Evolutionary conservation across 2,113 vertebrate genomes (phyloP).

Genomic region (Phrynosoma blainvillii): DNA sequence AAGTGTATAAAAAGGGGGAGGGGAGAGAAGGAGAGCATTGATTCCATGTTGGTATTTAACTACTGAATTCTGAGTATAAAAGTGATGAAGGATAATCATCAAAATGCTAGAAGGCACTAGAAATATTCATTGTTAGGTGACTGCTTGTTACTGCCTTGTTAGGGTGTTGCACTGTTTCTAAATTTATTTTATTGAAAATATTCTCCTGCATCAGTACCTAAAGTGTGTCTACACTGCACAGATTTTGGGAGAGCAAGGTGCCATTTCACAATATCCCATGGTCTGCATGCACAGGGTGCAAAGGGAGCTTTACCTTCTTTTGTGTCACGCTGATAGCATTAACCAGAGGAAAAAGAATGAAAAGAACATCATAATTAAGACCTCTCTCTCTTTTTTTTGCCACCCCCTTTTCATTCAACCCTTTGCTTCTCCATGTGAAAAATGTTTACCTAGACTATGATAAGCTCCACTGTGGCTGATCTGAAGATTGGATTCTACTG

Average conservation of each 20-base stretch:
- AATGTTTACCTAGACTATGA: neutral
- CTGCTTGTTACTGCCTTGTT: constrained; percentile 32
- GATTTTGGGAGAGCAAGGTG: neutral
- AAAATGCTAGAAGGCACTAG: constrained; percentile 43
- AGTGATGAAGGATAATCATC: constrained; percentile 56
- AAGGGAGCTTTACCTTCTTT: neutral
- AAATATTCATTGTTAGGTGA: constrained; percentile 26
- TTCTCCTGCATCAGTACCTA: neutral
- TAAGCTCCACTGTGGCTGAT: neutral
- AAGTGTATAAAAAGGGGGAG: constrained; percentile 21
- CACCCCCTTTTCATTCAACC: neutral
- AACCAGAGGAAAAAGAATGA: neutral
- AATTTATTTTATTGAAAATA: constrained; percentile 36
- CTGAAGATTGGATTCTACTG: neutral
- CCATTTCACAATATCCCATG: neutral
- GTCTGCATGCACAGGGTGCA: neutral
- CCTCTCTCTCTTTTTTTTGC: neutral
- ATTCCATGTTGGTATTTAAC: constrained; percentile 62
- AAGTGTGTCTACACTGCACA: neutral
- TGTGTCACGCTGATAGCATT: neutral
- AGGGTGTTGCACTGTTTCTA: constrained; percentile 32
- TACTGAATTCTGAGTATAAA: constrained; percentile 61
- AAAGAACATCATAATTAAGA: neutral
- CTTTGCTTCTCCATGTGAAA: neutral
- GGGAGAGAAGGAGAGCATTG: neutral